Evolutionary conservation across 2,888 invertebrate genomes (phyloP).

Genomic region (Lasioglossum figueresi): DNA sequence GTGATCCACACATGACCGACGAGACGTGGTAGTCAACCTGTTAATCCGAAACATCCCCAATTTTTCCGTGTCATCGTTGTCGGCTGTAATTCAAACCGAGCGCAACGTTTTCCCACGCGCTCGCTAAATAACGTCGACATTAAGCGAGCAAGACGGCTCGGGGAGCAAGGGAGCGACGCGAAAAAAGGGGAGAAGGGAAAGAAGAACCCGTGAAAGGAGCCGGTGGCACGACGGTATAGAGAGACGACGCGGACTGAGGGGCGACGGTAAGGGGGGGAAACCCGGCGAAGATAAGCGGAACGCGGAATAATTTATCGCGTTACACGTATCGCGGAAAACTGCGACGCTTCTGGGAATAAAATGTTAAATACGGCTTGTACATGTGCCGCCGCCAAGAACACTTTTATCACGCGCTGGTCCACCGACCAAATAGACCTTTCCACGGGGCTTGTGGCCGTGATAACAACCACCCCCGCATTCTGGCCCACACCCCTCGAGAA

Average conservation of each 20-base stretch:
- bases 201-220: slow-evolving; percentile 19
- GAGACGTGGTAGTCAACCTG: background rate
- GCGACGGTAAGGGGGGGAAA: background rate
- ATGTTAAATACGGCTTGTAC: slow-evolving; percentile 59
- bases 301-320: slow-evolving; percentile 62
- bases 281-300: slow-evolving; percentile 59
- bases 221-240: background rate
- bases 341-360: slow-evolving; percentile 54
- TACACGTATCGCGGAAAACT: slow-evolving; percentile 62
- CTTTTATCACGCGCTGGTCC: slow-evolving; percentile 59
- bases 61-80: background rate
- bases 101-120: slow-evolving; percentile 47
- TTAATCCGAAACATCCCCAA: slow-evolving; percentile 17
- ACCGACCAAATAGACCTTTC: slow-evolving; percentile 57
- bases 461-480: slow-evolving; percentile 34
- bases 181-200: slow-evolving; percentile 6
- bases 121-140: slow-evolving; percentile 52
- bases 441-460: slow-evolving; percentile 43
- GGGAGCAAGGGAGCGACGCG: slow-evolving; percentile 11
- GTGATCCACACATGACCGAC: background rate
- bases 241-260: background rate
- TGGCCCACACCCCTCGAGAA: background rate
- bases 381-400: slow-evolving; percentile 43
- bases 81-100: slow-evolving; percentile 18
- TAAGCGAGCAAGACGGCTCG: slow-evolving; percentile 41